Base-by-base conservation (phyloP, 2,797 vertebrate species). In the Todus mexicanus region DNA sequence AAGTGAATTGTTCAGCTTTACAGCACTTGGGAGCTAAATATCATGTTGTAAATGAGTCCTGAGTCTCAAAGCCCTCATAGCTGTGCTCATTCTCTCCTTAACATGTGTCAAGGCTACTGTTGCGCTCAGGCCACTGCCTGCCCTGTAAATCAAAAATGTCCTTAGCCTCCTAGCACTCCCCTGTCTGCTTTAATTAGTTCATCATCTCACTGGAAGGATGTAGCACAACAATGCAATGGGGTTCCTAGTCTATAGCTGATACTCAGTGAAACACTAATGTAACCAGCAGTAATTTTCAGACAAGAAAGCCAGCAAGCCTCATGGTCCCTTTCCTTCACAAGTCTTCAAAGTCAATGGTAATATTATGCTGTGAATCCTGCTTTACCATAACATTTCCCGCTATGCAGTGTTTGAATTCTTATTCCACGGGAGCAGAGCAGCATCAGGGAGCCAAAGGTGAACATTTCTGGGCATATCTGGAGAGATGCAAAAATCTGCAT, bases 1-100 rank as follows among this genome's bases (percentile, higher is more conserved):
- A 77, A 78, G 66, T 64, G 71, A 72, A 81, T 70, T 6, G 50
- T 86, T 96, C 25, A 60, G 54, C 91, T 64, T 31, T 60, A 42
- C 31, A 89, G 59, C 37, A 20, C 33, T 73, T 85, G n/a, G 14
- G 42, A 88, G 47, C 78, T 75, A 84, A 71, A 54, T 45, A 54
- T 12, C 70, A 23, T 47, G 12, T 69, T 75, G 75, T 54, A 88
- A 88, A 84, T 10, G 83, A 74, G 20, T 37, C 43, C 47, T 29
- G n/a, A 77, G 42, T 42, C 7, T 69, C 31, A 0, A 1, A 71
- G 33, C 25, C 48, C 73, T 85, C 48, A 78, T 81, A 77, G 13
- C 14, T 47, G 29, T 87, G 27, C 25, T 93, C 11, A 23, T 78
- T 84, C 21, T 80, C 35, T 78, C 22, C 27, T 29, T 42, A 61